Evolutionary conservation across 2,113 vertebrate species (phyloP).

Genomic region (Phycodurus eques): DNA sequence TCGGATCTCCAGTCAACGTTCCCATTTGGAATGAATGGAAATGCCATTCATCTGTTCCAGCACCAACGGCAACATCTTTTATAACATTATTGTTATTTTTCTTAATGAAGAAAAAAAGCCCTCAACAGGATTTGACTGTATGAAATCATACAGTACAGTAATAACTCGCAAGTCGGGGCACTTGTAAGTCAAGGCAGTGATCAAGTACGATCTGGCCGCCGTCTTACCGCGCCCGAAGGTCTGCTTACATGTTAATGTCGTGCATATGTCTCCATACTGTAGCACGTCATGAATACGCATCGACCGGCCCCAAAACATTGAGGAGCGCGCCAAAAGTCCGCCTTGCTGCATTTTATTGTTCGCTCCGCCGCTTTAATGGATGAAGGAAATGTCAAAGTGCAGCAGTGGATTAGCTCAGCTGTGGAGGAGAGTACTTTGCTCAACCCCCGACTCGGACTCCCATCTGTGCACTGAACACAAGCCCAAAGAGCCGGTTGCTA

Average conservation of each 20-base stretch:
- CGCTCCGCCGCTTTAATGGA: too few species aligned
- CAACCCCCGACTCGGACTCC: not conserved
- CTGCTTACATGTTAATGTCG: slow-evolving; percentile 31
- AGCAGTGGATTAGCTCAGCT: too few species aligned
- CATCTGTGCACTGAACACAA: not conserved
- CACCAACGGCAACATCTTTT: too few species aligned
- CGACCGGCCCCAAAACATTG: slow-evolving; percentile 11
- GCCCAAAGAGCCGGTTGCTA: not conserved
- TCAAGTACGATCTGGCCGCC: not conserved
- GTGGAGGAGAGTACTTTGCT: not conserved
- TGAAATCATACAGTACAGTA: too few species aligned
- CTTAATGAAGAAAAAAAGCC: too few species aligned
- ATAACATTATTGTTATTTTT: too few species aligned
- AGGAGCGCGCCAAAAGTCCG: not conserved
- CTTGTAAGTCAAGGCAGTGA: not conserved
- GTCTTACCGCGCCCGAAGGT: not conserved
- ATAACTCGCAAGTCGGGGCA: too few species aligned
- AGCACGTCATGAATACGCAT: slow-evolving; percentile 9
- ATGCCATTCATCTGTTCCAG: too few species aligned
- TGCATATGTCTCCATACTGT: slow-evolving; percentile 25
- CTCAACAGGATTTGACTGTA: too few species aligned
- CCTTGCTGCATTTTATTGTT: not conserved
- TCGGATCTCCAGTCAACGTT: not conserved
- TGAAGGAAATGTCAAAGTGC: too few species aligned
- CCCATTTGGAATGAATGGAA: too few species aligned